Percentiles rank a stretch among this genome's conserved stretches.
These are phyloP conservation scores for Chrysomela aeneicollis DNA, from an alignment of 2,888 invertebrate genomes.

Conservation along the genomic window DNA sequence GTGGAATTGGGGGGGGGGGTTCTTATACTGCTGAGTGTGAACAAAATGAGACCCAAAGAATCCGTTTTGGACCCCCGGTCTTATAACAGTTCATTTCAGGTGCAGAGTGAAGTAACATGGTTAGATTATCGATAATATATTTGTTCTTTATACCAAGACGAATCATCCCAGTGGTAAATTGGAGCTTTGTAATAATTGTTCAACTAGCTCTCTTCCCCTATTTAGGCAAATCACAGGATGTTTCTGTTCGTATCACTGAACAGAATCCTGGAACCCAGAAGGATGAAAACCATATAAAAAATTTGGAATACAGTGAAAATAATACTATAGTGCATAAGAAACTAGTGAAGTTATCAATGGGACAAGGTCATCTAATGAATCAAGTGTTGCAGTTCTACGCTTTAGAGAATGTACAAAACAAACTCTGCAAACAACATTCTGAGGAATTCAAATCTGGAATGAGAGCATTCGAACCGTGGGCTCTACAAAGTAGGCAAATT, in stretches of 20 bases:
- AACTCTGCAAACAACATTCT: constrained; percentile 51
- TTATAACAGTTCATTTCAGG: no score
- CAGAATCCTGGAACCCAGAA: not conserved
- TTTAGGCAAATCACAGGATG: not conserved
- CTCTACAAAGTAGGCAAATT: constrained; percentile 54
- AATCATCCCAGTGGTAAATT: not conserved
- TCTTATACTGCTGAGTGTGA: no score
- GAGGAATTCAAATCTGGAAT: constrained; percentile 47
- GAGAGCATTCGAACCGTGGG: constrained; percentile 55
- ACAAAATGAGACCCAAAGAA: no score
- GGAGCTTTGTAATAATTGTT: not conserved
- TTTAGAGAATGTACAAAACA: constrained; percentile 41
- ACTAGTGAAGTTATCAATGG: constrained; percentile 48
- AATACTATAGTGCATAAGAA: constrained; percentile 8
- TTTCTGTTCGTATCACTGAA: no score
- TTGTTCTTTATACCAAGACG: not conserved
- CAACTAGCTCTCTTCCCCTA: not conserved
- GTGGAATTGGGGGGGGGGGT: no score
- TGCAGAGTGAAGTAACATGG: no score
- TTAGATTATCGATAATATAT: not conserved
- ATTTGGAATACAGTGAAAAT: not conserved
- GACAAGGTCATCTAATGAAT: constrained; percentile 53
- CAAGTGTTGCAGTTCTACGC: constrained; percentile 51
- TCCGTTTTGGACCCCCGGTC: no score
- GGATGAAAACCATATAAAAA: not conserved